Evolutionary conservation across 2,797 vertebrate genomes (phyloP).

Genomic region (Poeciliopsis paucimaculata): DNA sequence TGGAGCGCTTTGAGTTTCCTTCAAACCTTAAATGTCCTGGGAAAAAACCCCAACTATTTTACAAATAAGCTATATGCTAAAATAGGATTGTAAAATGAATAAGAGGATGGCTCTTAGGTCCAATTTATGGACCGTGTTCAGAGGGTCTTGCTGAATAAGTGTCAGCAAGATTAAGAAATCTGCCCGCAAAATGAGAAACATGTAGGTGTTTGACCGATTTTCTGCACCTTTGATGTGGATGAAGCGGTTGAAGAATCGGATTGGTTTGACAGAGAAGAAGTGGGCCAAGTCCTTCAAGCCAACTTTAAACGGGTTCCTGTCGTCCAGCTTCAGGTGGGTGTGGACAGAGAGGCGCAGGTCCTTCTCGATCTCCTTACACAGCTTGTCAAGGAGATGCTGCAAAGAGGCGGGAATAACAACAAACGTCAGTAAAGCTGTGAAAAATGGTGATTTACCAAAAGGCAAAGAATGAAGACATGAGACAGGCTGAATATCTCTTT

Average conservation of each 20-base stretch:
- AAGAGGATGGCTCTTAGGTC: no score
- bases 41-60: background rate
- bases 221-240: slow-evolving; percentile 95
- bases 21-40: background rate
- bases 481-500: background rate
- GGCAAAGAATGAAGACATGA: background rate
- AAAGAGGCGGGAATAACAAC: background rate
- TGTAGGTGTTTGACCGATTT: background rate
- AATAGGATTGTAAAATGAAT: background rate
- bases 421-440: background rate
- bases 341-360: slow-evolving; percentile 97
- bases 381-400: slow-evolving; percentile 93
- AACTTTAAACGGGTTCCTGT: slow-evolving; percentile 97
- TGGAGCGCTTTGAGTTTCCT: background rate
- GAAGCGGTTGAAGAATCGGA: slow-evolving; percentile 97
- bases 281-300: slow-evolving; percentile 97
- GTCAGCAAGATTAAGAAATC: background rate
- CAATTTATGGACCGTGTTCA: background rate
- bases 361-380: slow-evolving; percentile 99
- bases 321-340: slow-evolving; percentile 95
- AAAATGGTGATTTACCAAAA: background rate
- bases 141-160: background rate
- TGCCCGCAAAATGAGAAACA: background rate
- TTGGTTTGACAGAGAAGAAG: slow-evolving; percentile 95
- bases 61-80: background rate